Evolutionary conservation across 2,113 vertebrate species (phyloP).

Genomic region (Crotophaga sulcirostris): DNA sequence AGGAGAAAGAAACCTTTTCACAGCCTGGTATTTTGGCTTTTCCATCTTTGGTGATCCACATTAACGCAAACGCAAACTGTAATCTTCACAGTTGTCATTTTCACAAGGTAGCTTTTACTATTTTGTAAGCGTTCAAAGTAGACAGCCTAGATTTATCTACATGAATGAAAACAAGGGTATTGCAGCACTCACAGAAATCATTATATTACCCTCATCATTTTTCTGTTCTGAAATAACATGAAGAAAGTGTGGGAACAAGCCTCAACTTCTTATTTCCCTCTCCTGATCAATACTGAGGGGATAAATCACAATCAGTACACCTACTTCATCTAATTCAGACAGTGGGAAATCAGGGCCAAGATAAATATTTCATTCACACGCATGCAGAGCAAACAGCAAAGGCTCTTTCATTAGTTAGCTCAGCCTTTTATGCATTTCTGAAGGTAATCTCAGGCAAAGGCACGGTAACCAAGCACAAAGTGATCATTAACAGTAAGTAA

Average conservation of each 20-base stretch:
- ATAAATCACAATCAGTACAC: background rate
- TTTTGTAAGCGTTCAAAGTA: background rate
- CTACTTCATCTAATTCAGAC: background rate
- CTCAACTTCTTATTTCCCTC: background rate
- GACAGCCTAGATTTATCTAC: background rate
- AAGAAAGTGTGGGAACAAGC: background rate
- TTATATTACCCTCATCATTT: background rate
- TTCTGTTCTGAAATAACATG: background rate
- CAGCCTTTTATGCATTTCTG: background rate
- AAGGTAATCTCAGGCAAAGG: background rate
- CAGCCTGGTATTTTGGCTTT: background rate
- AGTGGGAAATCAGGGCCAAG: background rate
- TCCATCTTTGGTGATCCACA: background rate
- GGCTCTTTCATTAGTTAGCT: background rate
- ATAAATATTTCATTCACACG: background rate
- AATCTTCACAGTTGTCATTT: background rate
- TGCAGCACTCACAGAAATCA: background rate
- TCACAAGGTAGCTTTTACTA: background rate
- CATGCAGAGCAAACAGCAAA: constrained; percentile 5
- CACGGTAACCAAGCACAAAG: background rate
- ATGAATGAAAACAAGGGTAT: background rate
- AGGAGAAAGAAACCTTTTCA: background rate
- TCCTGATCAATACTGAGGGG: background rate
- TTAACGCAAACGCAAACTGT: background rate
- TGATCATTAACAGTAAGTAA: background rate